Evolutionary conservation across 1,140 invertebrate genomes (phyloP).

Genomic region (Microplitis demolitor): DNA sequence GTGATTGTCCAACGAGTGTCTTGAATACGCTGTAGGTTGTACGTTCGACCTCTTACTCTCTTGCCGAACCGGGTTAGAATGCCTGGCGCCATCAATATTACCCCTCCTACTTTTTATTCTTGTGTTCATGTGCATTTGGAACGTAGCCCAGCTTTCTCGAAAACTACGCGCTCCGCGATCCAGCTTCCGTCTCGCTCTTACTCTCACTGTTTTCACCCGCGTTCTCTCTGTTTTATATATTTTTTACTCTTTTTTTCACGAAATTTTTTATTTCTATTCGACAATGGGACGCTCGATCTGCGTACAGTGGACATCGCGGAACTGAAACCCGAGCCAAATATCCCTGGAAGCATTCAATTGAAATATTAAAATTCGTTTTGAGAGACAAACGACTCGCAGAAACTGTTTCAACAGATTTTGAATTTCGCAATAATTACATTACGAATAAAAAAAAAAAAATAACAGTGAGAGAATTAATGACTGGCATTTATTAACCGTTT

Average conservation of each 20-base stretch:
- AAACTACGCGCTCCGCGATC: slow-evolving; percentile 11
- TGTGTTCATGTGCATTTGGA: slow-evolving; percentile 27
- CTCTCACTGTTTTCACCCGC: background rate
- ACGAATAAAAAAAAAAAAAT: too few species aligned
- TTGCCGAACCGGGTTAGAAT: slow-evolving; percentile 38
- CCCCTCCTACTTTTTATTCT: slow-evolving; percentile 4
- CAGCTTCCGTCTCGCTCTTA: background rate
- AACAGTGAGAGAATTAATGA: too few species aligned
- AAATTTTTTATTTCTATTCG: background rate
- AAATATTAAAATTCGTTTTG: background rate
- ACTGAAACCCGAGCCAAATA: background rate
- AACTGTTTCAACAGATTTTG: too few species aligned
- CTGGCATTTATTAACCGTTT: too few species aligned
- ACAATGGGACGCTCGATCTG: background rate
- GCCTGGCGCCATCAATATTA: slow-evolving; percentile 43
- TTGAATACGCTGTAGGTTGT: background rate
- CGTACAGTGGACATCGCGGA: background rate
- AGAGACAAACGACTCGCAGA: background rate
- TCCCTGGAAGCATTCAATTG: background rate
- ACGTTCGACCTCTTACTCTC: background rate
- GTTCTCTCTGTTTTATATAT: background rate
- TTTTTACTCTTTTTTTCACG: background rate
- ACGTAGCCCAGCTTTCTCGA: slow-evolving; percentile 22
- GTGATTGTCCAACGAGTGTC: too few species aligned
- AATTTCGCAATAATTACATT: too few species aligned